These are phyloP conservation scores for Ernsta delagoae DNA, from an alignment of 2,888 invertebrate species.

Conservation along the genomic window DNA sequence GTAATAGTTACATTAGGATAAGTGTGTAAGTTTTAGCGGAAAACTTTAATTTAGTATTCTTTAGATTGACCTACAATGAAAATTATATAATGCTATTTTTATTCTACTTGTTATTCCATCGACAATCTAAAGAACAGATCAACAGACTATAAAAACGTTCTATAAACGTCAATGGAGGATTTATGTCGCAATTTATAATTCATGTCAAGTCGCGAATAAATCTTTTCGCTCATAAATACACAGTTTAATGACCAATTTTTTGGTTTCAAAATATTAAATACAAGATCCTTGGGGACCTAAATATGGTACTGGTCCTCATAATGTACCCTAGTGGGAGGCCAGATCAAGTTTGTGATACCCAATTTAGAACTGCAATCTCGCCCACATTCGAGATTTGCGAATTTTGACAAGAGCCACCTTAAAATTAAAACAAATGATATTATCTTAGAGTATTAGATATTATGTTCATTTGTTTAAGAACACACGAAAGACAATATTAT, in stretches of 20 bases:
- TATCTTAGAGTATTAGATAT: too few relatives aligned
- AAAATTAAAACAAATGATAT: too few relatives aligned
- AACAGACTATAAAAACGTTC: constrained; percentile 6
- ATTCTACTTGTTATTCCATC: background rate
- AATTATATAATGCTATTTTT: too few relatives aligned
- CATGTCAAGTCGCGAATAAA: constrained; percentile 10
- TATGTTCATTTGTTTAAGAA: too few relatives aligned
- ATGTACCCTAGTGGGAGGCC: constrained; percentile 42
- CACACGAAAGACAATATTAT: too few relatives aligned
- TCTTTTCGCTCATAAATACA: constrained; percentile 31
- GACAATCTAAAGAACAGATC: too few relatives aligned
- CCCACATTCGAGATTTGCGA: constrained; percentile 38
- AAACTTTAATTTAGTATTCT: too few relatives aligned
- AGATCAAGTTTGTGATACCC: constrained; percentile 39
- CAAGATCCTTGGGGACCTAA: constrained; percentile 30
- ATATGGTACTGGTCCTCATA: constrained; percentile 40
- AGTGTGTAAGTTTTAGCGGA: too few relatives aligned
- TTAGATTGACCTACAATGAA: too few relatives aligned
- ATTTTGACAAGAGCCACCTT: constrained; percentile 10
- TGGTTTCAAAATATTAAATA: constrained; percentile 34
- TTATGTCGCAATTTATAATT: constrained; percentile 5
- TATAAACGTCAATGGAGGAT: background rate
- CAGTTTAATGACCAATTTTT: constrained; percentile 23
- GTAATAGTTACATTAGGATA: background rate
- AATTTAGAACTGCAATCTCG: constrained; percentile 42